A percentile compares a stretch with the other conserved stretches of the same genome.
These are phyloP conservation scores for Aleiodes alternator DNA, from an alignment of 2,888 invertebrate species.

Conservation along the genomic window DNA sequence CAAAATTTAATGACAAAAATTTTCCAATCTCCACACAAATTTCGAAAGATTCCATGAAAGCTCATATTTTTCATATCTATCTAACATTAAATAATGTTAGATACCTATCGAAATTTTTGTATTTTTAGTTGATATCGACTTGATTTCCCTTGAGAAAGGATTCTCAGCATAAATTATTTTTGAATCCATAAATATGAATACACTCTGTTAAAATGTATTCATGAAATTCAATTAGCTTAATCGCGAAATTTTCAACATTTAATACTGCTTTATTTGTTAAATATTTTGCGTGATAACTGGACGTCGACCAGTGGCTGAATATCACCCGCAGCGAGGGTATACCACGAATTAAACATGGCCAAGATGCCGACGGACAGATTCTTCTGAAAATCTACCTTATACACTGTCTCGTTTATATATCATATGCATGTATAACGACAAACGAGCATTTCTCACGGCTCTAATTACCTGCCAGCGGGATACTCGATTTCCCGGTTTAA, in stretches of 20 bases:
- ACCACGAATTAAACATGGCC: slow-evolving; percentile 43
- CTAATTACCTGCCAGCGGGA: slow-evolving; percentile 69
- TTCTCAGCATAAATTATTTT: slow-evolving; percentile 5
- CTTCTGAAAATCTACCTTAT: slow-evolving; percentile 21
- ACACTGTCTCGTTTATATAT: slow-evolving; percentile 31
- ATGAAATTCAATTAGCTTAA: too few species aligned
- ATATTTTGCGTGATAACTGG: slow-evolving; percentile 43
- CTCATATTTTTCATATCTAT: too few species aligned
- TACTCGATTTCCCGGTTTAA: slow-evolving; percentile 43
- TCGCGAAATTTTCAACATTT: neutral
- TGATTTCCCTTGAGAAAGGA: neutral
- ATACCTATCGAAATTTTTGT: too few species aligned
- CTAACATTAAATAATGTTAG: too few species aligned
- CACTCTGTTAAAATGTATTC: too few species aligned
- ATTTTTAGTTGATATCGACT: too few species aligned
- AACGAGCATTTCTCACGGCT: slow-evolving; percentile 63
- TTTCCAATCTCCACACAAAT: too few species aligned
- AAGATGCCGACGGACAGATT: slow-evolving; percentile 37
- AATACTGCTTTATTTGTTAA: neutral
- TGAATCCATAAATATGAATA: neutral
- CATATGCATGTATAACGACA: slow-evolving; percentile 41
- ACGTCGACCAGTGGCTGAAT: slow-evolving; percentile 36
- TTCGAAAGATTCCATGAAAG: too few species aligned
- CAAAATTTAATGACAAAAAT: too few species aligned
- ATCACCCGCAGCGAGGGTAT: slow-evolving; percentile 42